Evolutionary conservation across 2,113 vertebrate species (phyloP).

Genomic region (Zootoca vivipara): DNA sequence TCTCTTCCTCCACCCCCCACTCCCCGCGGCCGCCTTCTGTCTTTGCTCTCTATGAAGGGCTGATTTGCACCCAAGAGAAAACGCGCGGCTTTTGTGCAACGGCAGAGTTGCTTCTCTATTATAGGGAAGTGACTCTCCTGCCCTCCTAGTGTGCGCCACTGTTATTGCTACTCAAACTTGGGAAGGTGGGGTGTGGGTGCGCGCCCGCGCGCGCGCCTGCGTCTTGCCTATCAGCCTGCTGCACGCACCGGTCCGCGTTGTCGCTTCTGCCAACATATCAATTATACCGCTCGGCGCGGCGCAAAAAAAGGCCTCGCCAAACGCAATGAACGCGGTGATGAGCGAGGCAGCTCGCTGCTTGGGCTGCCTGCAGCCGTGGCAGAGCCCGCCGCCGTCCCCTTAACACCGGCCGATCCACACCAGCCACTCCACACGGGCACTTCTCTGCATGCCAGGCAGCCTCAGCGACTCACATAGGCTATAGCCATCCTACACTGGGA

Average conservation of each 20-base stretch:
- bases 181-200: conserved; percentile 32
- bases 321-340: neutral
- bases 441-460: too few species aligned
- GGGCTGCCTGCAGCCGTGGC: too few species aligned
- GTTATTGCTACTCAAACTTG: conserved; percentile 69
- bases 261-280: conserved; percentile 41
- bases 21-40: too few species aligned
- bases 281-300: conserved; percentile 21
- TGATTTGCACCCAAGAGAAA: conserved; percentile 54
- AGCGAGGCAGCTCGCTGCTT: neutral
- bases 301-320: neutral
- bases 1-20: too few species aligned
- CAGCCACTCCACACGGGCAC: too few species aligned
- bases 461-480: neutral
- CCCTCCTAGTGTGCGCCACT: conserved; percentile 62
- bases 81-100: conserved; percentile 70
- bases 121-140: conserved; percentile 67
- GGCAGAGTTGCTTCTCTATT: conserved; percentile 71
- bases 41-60: conserved; percentile 44
- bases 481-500: neutral
- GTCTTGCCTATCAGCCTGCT: too few species aligned
- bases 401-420: too few species aligned
- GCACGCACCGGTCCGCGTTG: conserved; percentile 33
- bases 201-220: neutral
- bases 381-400: too few species aligned